These are phyloP conservation scores for Calliscelio sp. DNA, from an alignment of 2,888 invertebrate species.

Conservation along the genomic window DNA sequence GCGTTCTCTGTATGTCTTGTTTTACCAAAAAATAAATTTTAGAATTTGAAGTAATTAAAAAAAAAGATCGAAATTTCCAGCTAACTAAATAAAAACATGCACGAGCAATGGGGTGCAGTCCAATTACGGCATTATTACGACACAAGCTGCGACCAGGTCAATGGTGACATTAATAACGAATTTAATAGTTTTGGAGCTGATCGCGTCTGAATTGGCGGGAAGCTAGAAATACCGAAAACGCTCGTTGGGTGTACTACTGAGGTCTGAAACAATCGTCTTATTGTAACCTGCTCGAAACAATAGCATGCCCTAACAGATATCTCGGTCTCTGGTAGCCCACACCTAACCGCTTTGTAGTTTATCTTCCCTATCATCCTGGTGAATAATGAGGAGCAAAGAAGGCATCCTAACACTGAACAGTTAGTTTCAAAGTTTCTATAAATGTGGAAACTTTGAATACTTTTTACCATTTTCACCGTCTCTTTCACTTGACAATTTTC, in stretches of 20 bases:
- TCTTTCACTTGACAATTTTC: too few relatives aligned
- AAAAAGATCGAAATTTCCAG: too few relatives aligned
- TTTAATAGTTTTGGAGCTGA: constrained; percentile 81
- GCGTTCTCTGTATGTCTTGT: too few relatives aligned
- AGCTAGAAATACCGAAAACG: constrained; percentile 76
- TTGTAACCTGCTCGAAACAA: constrained; percentile 83
- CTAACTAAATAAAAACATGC: too few relatives aligned
- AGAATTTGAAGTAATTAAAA: too few relatives aligned
- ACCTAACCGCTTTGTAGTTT: constrained; percentile 73
- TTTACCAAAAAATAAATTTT: too few relatives aligned
- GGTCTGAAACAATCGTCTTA: constrained; percentile 84
- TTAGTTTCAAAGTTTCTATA: constrained; percentile 48
- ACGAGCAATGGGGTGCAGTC: constrained; percentile 57
- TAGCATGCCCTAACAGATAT: constrained; percentile 81
- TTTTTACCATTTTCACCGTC: too few relatives aligned
- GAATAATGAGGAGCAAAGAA: constrained; percentile 82
- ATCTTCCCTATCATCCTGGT: constrained; percentile 80
- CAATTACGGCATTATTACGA: constrained; percentile 79
- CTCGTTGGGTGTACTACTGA: constrained; percentile 77
- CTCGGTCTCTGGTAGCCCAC: constrained; percentile 78
- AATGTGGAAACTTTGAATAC: too few relatives aligned
- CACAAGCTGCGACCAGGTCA: constrained; percentile 62
- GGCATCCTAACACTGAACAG: constrained; percentile 57
- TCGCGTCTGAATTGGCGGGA: constrained; percentile 74
- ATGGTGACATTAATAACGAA: constrained; percentile 81